Conservation (phyloP, 2,113 vertebrate genomes). For the Amia ocellicauda region DNA sequence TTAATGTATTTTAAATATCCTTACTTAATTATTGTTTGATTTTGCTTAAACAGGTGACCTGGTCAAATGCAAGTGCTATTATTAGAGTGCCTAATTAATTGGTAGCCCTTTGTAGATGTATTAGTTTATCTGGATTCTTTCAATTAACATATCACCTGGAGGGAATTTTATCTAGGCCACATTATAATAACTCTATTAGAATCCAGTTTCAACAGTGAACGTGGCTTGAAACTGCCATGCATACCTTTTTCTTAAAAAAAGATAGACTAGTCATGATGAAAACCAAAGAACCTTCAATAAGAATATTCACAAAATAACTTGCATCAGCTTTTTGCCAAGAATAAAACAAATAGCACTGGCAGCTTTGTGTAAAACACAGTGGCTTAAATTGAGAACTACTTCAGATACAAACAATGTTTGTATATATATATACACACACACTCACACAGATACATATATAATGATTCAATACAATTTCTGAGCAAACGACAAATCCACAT, state of each 20-base stretch:
- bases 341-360: no score
- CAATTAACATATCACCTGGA: constrained; percentile 13
- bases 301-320: neutral
- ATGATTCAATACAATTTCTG: no score
- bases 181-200: constrained; percentile 2
- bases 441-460: no score
- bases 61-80: constrained; percentile 10
- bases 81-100: neutral
- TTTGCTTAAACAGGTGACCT: neutral
- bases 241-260: neutral
- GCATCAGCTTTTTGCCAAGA: no score
- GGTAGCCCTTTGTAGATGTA: constrained; percentile 1
- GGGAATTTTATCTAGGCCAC: constrained; percentile 1
- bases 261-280: neutral
- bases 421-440: no score
- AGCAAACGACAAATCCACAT: no score
- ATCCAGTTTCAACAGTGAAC: neutral
- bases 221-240: neutral
- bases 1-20: no score
- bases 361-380: no score
- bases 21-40: no score
- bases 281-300: neutral
- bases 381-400: no score
- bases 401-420: no score
- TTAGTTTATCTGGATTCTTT: neutral